Evolutionary conservation across 2,113 vertebrate genomes (phyloP).

Genomic region (Chaetura pelagica): DNA sequence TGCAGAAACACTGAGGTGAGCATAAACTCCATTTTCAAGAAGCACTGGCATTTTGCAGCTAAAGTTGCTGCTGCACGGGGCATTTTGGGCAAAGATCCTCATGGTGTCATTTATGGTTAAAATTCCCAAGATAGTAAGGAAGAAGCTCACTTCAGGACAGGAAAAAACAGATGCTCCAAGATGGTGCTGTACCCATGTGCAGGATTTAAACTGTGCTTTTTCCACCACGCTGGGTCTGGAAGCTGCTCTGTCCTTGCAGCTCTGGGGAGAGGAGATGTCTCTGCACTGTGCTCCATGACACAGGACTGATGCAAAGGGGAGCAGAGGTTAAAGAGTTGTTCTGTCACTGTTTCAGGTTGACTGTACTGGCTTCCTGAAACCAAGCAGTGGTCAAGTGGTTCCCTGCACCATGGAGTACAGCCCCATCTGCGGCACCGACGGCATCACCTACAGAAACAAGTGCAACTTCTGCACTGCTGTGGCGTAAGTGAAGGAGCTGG

Average conservation of each 20-base stretch:
- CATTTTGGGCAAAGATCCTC: neutral
- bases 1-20: neutral
- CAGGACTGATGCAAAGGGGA: neutral
- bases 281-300: rapidly evolving
- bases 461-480: constrained; percentile 54
- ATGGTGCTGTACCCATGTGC: neutral
- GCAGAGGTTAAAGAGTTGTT: neutral
- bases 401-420: neutral
- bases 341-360: neutral
- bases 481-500: constrained; percentile 48
- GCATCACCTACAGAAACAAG: constrained; percentile 63
- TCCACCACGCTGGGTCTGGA: neutral
- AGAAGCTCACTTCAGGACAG: neutral
- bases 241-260: neutral
- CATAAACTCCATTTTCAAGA: neutral
- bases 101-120: rapidly evolving
- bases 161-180: neutral
- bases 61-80: neutral
- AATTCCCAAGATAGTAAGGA: neutral
- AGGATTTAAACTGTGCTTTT: neutral
- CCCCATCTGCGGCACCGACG: constrained; percentile 68
- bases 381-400: rapidly evolving
- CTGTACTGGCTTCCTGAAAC: neutral
- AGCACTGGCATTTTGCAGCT: neutral
- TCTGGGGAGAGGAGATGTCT: neutral